Conservation (phyloP, 2,888 invertebrate genomes). For the Pasiphila rectangulata region DNA sequence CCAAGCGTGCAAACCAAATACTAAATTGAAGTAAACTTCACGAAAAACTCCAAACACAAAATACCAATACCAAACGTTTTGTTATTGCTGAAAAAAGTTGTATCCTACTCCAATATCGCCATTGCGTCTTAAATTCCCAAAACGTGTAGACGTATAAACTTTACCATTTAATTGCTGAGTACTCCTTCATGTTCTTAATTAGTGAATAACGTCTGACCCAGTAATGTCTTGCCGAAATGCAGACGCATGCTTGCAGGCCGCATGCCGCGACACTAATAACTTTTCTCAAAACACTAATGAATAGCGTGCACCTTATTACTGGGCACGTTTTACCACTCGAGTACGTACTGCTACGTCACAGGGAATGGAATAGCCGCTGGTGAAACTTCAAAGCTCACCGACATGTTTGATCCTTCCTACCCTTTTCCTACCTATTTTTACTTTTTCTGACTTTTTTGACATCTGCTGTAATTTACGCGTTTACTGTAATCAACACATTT, state of each 20-base stretch:
- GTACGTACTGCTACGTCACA: constrained; percentile 22
- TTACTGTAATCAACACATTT: too few relatives aligned
- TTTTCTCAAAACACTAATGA: constrained; percentile 78
- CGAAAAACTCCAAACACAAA: too few relatives aligned
- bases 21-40: too few relatives aligned
- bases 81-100: too few relatives aligned
- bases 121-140: too few relatives aligned
- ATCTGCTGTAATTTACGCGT: too few relatives aligned
- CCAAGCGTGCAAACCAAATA: too few relatives aligned
- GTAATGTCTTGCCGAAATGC: constrained; percentile 64
- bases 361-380: neutral
- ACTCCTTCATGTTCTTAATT: constrained; percentile 16
- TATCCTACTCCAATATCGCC: too few relatives aligned
- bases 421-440: too few relatives aligned
- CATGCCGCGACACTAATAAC: constrained; percentile 67
- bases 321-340: constrained; percentile 71
- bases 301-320: constrained; percentile 73
- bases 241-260: constrained; percentile 59
- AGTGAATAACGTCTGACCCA: constrained; percentile 44
- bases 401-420: too few relatives aligned
- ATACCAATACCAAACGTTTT: too few relatives aligned
- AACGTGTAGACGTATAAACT: neutral
- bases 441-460: too few relatives aligned
- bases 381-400: neutral
- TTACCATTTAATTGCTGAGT: neutral